Conservation (phyloP, 37 sponge, comb jelly and placozoan genomes). For the Hexactinellida sp. region DNA sequence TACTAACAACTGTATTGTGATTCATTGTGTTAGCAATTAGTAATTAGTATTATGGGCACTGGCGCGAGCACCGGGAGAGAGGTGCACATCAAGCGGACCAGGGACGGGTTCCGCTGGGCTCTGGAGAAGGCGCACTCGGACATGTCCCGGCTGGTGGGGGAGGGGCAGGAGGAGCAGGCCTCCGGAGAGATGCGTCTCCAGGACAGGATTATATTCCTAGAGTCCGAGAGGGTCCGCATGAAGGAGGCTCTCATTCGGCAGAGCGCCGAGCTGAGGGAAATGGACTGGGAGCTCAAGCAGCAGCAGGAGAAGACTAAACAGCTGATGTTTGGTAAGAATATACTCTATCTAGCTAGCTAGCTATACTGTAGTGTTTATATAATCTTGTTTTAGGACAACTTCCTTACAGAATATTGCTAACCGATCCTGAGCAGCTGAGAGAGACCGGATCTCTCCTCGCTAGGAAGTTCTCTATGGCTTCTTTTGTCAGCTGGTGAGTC, state of each 20-base stretch:
- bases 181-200: neutral
- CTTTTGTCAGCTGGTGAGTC: conserved; percentile 41
- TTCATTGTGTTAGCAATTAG: neutral
- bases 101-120: conserved; percentile 11
- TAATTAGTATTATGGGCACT: neutral
- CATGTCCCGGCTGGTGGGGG: neutral
- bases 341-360: neutral
- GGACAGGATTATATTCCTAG: conserved; percentile 14
- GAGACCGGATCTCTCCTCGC: conserved; percentile 3
- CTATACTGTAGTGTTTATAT: neutral
- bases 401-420: conserved; percentile 28
- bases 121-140: neutral
- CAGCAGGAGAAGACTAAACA: conserved; percentile 27
- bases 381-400: conserved; percentile 28
- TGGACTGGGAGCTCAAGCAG: conserved; percentile 18
- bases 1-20: too few relatives aligned
- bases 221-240: conserved; percentile 25
- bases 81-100: neutral
- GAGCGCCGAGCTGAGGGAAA: conserved; percentile 11
- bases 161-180: neutral
- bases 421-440: neutral
- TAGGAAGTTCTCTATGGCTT: conserved; percentile 36
- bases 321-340: conserved; percentile 42
- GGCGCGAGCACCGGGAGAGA: neutral
- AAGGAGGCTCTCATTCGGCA: conserved; percentile 14